Evolutionary conservation across 2,888 invertebrate species (phyloP), one percentile per base, ranked within the genome.

Genomic region (Dicranocentrus wangi): DNA sequence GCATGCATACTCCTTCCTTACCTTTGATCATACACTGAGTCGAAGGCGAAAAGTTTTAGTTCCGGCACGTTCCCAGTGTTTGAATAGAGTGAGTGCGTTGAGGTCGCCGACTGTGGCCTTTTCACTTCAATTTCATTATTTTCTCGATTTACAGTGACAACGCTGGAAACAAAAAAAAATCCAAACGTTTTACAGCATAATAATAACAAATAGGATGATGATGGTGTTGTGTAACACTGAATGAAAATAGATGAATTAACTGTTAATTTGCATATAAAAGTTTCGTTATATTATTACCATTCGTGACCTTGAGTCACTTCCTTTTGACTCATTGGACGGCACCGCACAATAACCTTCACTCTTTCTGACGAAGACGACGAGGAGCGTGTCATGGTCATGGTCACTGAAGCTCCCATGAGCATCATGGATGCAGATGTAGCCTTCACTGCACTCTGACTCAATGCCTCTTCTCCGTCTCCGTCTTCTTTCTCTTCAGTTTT

Each of bases 281-380:
- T 10, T 10, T 15, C 15, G 5, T 47, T n/a, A 8, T 5, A 71
- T 21, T 51, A 39, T 25, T 87, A 91, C 91, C 89, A 89, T 79
- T 89, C 91, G 90, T 93, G 92, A 23, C 94, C 94, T 87, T 93
- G 92, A 43, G 91, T 90, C 43, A 91, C 91, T 90, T 99, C 99
- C 87, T 93, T 94, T 85, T 94, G 93, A 87, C 94, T 96, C 90
- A 99, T 93, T 47, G 99, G 99, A 73, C 99, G 93, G 90, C 98
- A 98, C 88, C 99, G 91, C 75, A 99, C 98, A 86, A 99, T 95
- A 84, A 99, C 99, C 90, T 97, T 97, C 81, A 99, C 97, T 88
- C 95, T 93, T 90, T 98, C 97, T 1, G 85, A 85, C 28, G 81
- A 79, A 21, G 83, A 69, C 3, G 83, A 75, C 47, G 79, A 42